Evolutionary conservation across 2,888 invertebrate genomes (phyloP).

Genomic region (Dicyrtomina minuta): DNA sequence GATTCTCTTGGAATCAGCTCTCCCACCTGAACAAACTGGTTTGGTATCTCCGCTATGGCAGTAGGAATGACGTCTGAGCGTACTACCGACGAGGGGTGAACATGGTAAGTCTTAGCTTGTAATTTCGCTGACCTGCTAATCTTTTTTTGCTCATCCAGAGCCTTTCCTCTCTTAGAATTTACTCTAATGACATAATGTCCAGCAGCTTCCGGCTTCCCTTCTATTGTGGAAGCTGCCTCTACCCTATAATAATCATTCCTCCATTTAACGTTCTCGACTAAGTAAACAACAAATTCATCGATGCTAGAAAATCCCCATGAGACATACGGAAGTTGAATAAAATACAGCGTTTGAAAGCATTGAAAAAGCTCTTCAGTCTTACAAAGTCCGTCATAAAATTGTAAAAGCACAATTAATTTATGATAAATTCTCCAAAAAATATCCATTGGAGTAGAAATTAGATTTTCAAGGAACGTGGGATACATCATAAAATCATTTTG

Average conservation of each 20-base stretch:
- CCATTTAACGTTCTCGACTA: slow-evolving; percentile 26
- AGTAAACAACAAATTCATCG: slow-evolving; percentile 27
- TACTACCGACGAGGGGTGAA: not conserved
- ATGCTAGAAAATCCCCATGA: slow-evolving; percentile 25
- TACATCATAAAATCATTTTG: slow-evolving; percentile 25
- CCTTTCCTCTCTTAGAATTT: not conserved
- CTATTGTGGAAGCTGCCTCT: not conserved
- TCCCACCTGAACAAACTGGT: slow-evolving; percentile 12
- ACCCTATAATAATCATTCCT: slow-evolving; percentile 16
- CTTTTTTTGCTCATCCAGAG: not conserved
- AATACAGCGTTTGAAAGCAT: slow-evolving; percentile 19
- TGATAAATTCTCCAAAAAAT: slow-evolving; percentile 30
- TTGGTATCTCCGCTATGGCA: slow-evolving; percentile 2
- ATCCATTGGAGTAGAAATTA: slow-evolving; percentile 27
- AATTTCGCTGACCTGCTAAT: not conserved
- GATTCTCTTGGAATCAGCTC: slow-evolving; percentile 1
- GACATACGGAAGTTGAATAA: slow-evolving; percentile 14
- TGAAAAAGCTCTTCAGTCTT: slow-evolving; percentile 25
- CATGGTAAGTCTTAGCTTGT: not conserved
- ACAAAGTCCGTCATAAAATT: slow-evolving; percentile 20
- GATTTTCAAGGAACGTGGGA: slow-evolving; percentile 27
- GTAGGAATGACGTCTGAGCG: not conserved
- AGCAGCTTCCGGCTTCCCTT: not conserved
- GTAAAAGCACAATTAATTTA: slow-evolving; percentile 23
- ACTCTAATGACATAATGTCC: slow-evolving; percentile 19